Percentiles rank a stretch among this genome's conserved stretches.
phyloP scores from a whole-genome alignment of 1,140 invertebrate species.

The Philopotamus ludificatus region DNA sequence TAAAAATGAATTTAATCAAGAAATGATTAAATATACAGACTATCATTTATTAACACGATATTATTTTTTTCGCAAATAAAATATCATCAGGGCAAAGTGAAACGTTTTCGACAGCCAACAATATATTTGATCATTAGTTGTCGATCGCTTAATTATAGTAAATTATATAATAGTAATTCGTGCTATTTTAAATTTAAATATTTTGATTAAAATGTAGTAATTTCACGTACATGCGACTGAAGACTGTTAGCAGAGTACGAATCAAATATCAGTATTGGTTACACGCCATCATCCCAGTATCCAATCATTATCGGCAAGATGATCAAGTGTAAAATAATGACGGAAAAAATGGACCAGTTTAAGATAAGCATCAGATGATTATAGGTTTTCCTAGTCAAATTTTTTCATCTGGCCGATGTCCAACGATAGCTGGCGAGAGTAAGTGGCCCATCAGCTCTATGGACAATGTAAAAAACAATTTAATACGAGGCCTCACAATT shows the following conservation, averaged over 20 bases:
- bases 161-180: too few species aligned
- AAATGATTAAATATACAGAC: too few species aligned
- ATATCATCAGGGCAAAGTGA: too few species aligned
- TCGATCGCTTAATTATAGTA: neutral
- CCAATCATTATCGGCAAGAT: conserved; percentile 3
- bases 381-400: conserved; percentile 11
- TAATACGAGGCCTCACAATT: too few species aligned
- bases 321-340: conserved; percentile 26
- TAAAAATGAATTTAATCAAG: too few species aligned
- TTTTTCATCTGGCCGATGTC: conserved; percentile 18
- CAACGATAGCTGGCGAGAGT: neutral
- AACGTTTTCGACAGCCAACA: neutral
- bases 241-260: neutral
- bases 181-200: too few species aligned
- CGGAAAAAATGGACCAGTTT: conserved; percentile 18
- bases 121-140: neutral
- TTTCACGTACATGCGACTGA: neutral
- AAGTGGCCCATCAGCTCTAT: too few species aligned
- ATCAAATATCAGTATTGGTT: neutral
- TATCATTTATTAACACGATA: too few species aligned
- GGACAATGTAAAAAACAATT: too few species aligned
- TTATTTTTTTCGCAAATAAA: too few species aligned
- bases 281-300: neutral
- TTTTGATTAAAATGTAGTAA: neutral
- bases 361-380: conserved; percentile 26